Evolutionary conservation across 2,888 invertebrate genomes (phyloP), one percentile per base, ranked within the genome.

Genomic region (Cepaea hortensis): DNA sequence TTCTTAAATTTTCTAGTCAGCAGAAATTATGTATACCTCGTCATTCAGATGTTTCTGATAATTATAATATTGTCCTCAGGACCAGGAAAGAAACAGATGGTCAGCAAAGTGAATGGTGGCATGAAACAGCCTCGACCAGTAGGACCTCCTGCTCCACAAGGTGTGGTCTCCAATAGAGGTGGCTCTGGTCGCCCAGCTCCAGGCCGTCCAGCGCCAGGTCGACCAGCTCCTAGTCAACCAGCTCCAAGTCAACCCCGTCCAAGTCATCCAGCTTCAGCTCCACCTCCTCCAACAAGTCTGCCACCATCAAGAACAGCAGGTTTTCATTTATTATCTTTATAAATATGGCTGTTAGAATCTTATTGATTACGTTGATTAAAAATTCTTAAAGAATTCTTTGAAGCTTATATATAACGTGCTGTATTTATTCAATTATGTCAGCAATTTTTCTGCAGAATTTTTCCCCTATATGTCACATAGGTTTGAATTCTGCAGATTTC

Each of bases 271-370:
- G 9, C 55, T 23, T 77, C 89, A 2, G 89, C 88, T 13, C 90
- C 90, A 0, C 89, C 89, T n/a, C 89, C 89, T 13, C 89, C 89
- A 46, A 84, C 84, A 23, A 85, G 88, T 11, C 50, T 81, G 15
- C 90, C 89, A 13, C 90, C 90, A 3, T 89, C 90, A 15, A 77
- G 90, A 55, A 89, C 72, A 73, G 81, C 83, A 76, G 88, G 90
- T 90, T 81, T 50, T 35, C n/a, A 81, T 5, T 20, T 7, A 46
- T 20, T 7, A 18, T 55, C 11, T 55, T 55, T 55, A 55, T 68
- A 18, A 68, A 18, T 15, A 68, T 6, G 18, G 68, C n/a, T n/a
- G 13, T n/a, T 20, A 20, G 20, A 5, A 68, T 15, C 5, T 68
- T 3, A 11, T 2, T 6, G 55, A 55, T 9, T 9, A 55, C 6